Base-by-base conservation (phyloP, 1,140 invertebrate genomes). In the Papilio helenus region DNA sequence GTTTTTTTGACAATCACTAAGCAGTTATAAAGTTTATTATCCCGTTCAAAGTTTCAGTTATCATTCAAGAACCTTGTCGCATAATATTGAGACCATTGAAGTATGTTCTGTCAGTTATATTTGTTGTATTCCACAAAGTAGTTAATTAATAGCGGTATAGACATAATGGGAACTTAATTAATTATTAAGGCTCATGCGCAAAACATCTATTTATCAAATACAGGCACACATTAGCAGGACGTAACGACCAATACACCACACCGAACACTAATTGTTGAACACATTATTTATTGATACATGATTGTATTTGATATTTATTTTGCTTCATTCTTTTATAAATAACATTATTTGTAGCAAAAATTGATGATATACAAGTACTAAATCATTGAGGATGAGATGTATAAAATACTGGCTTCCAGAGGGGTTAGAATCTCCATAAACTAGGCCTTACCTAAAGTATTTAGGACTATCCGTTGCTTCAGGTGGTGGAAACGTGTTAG, bases 151-250 rank as follows among this genome's bases (percentile, higher is more conserved):
- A 10, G 55, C 23, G 12, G 23, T 61, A 23, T 26, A 61, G 10
- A 61, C 58, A 61, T 61, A 61, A 61, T 61, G 58, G 58, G 10
- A 68, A 68, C 61, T 68, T 34, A 68, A 29, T 68, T 29, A 68
- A 29, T 16, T 26, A 61, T 61, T 34, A 68, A 9, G 12, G 12
- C 61, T 26, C 26, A 68, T 68, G 61, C 18, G 26, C 61, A 34
- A 68, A 68, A 68, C 61, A 68, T 29, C 61, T 68, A 68, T 68
- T 68, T 29, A 68, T 68, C 61, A 68, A 14, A 0, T 3, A 68
- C 23, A 29, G 61, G 26, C 61, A 5, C 16, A 68, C 61, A 68
- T 68, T 61, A 61, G 12, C 61, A 1, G 12, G 23, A 68, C 61
- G 26, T 68, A 68, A 68, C 61, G 61, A 29, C 26, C 61, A 68